A percentile compares a stretch with the other conserved stretches of the same genome.
Evolutionary conservation across 2,113 vertebrate genomes (phyloP).

Genomic region (Pao palembangensis): DNA sequence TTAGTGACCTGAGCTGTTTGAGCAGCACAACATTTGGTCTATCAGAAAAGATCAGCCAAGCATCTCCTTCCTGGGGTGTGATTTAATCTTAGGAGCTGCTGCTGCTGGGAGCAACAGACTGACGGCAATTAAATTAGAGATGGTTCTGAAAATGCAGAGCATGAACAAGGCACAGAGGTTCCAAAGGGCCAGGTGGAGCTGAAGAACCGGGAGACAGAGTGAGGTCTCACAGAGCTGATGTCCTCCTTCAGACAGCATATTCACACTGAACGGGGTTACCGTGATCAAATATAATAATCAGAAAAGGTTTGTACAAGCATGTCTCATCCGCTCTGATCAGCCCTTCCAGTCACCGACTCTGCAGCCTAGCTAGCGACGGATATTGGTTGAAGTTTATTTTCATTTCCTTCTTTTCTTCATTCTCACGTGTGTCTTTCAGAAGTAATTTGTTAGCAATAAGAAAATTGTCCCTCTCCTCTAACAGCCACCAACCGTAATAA

Average conservation of each 20-base stretch:
- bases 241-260: conserved; percentile 17
- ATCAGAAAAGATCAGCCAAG: conserved; percentile 61
- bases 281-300: conserved; percentile 27
- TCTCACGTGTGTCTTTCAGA: conserved; percentile 42
- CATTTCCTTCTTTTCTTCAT: conserved; percentile 5
- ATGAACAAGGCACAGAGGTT: conserved; percentile 34
- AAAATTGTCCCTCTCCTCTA: conserved; percentile 60
- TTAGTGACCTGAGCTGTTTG: conserved; percentile 43
- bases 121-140: conserved; percentile 63
- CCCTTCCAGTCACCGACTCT: conserved; percentile 35
- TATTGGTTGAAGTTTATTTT: conserved; percentile 25
- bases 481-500: conserved; percentile 29
- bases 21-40: conserved; percentile 57
- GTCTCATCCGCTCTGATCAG: conserved; percentile 62
- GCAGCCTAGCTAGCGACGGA: conserved; percentile 47
- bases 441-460: conserved; percentile 63
- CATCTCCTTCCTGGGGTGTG: conserved; percentile 53
- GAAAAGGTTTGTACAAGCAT: conserved; percentile 58
- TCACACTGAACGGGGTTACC: conserved; percentile 33
- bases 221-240: conserved; percentile 12
- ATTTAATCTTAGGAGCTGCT: conserved; percentile 61
- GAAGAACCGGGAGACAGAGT: conserved; percentile 7
- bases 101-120: conserved; percentile 48
- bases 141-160: conserved; percentile 54
- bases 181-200: conserved; percentile 21